These are phyloP conservation scores for Antitype chi DNA, from an alignment of 2,888 invertebrate species.

Conservation along the genomic window DNA sequence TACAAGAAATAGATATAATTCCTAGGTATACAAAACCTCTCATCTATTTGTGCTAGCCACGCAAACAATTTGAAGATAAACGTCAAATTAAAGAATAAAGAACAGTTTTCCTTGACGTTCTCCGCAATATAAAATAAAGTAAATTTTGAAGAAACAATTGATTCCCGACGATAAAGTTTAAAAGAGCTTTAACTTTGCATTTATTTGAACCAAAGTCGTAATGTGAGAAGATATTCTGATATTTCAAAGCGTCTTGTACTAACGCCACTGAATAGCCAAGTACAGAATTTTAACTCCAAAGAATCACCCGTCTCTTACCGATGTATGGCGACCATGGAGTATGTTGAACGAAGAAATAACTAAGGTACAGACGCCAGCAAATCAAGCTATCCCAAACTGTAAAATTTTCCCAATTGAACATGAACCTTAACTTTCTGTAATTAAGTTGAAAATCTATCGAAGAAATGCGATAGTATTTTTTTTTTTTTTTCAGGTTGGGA, in stretches of 20 bases:
- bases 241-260: conserved; percentile 39
- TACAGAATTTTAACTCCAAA: conserved; percentile 6
- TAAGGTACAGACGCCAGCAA: too few species aligned
- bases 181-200: conserved; percentile 55
- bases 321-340: not conserved
- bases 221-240: conserved; percentile 47
- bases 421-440: too few species aligned
- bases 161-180: conserved; percentile 46
- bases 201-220: conserved; percentile 44
- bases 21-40: not conserved
- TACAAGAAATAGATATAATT: not conserved
- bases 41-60: not conserved
- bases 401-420: too few species aligned
- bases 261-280: not conserved
- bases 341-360: not conserved
- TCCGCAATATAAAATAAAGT: conserved; percentile 25
- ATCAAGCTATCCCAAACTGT: too few species aligned
- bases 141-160: conserved; percentile 47
- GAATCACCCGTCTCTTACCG: too few species aligned
- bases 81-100: conserved; percentile 7
- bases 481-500: too few species aligned
- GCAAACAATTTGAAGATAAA: conserved; percentile 26
- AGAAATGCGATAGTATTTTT: too few species aligned
- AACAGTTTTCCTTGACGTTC: conserved; percentile 5
- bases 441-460: too few species aligned